Evolutionary conservation across 2,797 vertebrate genomes (phyloP), one percentile per base, ranked within the genome.

Genomic region (Sebastes kiyomatsui): DNA sequence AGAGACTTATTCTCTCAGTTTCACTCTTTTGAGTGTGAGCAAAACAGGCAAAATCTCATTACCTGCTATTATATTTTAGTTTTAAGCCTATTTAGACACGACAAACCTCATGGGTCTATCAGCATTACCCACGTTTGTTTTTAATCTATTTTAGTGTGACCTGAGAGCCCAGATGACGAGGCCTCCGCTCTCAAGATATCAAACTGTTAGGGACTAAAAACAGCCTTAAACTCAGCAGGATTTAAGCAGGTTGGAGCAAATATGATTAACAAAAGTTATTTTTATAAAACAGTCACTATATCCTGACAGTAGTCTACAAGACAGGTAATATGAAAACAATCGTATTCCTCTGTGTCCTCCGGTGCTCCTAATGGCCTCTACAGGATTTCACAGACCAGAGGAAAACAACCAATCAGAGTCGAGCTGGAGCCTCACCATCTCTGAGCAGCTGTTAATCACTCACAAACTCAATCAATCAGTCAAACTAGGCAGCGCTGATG

Each of bases 1-100:
- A 65, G 2, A 54, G 2, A 38, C 35, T 70, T 80, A 23, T n/a
- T 75, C 70, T 77, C 66, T 65, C 66, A 22, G 69, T 75, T 75
- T 66, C 32, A 27, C 64, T 71, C 68, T 22, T 38, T 5, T 30
- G 20, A 67, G 56, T 58, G 52, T 1, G 20, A 30, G 32, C 23
- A 60, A 32, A 61, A 68, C 38, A 62, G 25, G 13, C 16, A 71
- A 58, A 70, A 35, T 13, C 27, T 30, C 7, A 73, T 32, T 27
- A 65, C 18, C 38, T 74, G 16, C 61, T 38, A 38, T 54, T 56
- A 65, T 14, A 49, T 65, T 74, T 55, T 4, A 49, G 25, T 54
- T 66, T 66, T 28, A 25, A 25, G 22, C 4, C 28, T 16, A 56
- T 65, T 66, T 38, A 61, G 32, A 60, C 32, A 33, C n/a, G 66